These are phyloP conservation scores for Nothocercus nigrocapillus DNA, from an alignment of 2,113 vertebrate species.

Conservation along the genomic window DNA sequence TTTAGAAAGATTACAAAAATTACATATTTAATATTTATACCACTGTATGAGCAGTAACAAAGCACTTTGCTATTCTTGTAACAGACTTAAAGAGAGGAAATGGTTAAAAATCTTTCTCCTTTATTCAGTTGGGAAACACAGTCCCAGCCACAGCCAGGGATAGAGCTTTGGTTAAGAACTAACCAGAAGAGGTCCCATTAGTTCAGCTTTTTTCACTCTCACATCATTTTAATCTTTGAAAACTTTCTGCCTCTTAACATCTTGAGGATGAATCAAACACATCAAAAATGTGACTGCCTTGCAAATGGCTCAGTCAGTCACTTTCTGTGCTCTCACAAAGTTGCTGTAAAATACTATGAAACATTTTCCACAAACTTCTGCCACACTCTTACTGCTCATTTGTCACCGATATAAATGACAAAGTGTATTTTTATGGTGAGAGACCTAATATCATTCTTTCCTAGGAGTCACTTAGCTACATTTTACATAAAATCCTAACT, in stretches of 20 bases:
- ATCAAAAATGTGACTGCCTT: not conserved
- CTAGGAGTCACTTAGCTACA: fast-evolving
- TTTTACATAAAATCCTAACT: not conserved
- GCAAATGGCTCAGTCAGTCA: not conserved
- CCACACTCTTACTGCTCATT: not conserved
- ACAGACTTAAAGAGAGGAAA: not conserved
- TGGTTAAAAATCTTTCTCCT: not conserved
- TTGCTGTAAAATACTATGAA: not conserved
- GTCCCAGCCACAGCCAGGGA: not conserved
- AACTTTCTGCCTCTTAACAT: not conserved
- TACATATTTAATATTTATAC: not conserved
- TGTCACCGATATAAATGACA: not conserved
- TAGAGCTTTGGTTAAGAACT: not conserved
- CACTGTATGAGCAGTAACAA: not conserved
- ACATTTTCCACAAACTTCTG: not conserved
- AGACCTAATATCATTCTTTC: not conserved
- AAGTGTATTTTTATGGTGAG: not conserved
- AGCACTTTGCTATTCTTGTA: not conserved
- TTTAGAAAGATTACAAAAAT: not conserved
- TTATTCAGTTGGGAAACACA: not conserved
- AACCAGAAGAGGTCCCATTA: not conserved
- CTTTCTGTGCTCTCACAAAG: not conserved
- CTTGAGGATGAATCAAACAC: not conserved
- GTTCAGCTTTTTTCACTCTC: not conserved
- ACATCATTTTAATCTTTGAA: not conserved